These are phyloP conservation scores for Xiphophorus maculatus DNA, from an alignment of 2,113 vertebrate species.

Conservation along the genomic window DNA sequence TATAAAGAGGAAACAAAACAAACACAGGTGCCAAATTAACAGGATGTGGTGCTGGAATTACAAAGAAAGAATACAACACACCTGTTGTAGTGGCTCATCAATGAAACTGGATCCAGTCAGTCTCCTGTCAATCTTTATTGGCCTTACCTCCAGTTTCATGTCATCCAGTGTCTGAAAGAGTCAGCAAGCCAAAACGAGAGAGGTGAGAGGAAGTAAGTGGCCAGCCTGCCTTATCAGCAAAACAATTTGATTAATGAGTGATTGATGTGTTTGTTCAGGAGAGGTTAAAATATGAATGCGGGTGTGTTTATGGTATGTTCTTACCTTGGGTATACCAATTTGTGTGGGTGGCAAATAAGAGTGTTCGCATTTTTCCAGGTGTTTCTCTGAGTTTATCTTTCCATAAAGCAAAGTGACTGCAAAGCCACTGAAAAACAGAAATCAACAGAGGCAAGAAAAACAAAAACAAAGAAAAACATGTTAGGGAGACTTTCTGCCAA, in stretches of 20 bases:
- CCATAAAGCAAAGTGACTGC: slow-evolving; percentile 95
- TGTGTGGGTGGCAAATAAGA: slow-evolving; percentile 90
- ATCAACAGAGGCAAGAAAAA: not conserved
- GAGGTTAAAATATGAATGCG: not conserved
- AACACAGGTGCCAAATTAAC: not conserved
- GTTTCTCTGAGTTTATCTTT: slow-evolving; percentile 96
- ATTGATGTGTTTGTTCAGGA: not conserved
- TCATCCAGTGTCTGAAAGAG: slow-evolving; percentile 90
- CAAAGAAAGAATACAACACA: slow-evolving; percentile 51
- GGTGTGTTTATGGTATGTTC: not conserved
- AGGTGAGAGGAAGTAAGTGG: not conserved
- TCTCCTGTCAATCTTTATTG: slow-evolving; percentile 95
- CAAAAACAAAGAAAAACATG: not conserved
- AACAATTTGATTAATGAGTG: not conserved
- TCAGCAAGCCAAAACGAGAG: not conserved
- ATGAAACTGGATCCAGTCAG: slow-evolving; percentile 97
- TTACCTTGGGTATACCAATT: slow-evolving; percentile 91
- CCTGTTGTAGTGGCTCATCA: slow-evolving; percentile 98
- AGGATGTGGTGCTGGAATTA: not conserved
- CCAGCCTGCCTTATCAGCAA: not conserved
- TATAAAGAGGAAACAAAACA: not conserved
- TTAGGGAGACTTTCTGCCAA: not conserved
- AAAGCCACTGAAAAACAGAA: slow-evolving; percentile 84
- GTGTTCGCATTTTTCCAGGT: slow-evolving; percentile 95
- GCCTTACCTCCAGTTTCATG: slow-evolving; percentile 91